Conservation (phyloP, 2,113 vertebrate genomes). For the Apteryx mantelli region DNA sequence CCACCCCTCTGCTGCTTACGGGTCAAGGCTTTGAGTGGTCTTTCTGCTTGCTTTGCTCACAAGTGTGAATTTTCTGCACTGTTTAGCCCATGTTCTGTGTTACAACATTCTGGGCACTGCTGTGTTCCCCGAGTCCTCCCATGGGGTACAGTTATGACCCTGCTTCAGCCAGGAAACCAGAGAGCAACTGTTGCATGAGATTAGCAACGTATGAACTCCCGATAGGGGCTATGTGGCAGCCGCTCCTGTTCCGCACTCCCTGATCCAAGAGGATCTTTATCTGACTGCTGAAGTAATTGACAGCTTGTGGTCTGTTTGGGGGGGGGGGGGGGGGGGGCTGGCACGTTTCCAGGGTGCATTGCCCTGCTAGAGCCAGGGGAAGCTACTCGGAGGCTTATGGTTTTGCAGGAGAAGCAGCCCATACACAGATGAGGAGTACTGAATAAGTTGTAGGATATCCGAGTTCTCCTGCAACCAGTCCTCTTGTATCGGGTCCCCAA, state of each 20-base stretch:
- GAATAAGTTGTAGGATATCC: not conserved
- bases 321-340: not conserved
- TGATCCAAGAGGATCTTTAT: not conserved
- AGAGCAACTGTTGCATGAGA: slow-evolving; percentile 25
- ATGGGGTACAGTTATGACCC: not conserved
- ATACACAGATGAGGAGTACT: accelerated
- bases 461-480: not conserved
- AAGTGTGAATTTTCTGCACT: accelerated
- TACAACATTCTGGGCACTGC: not conserved
- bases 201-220: not conserved
- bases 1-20: not conserved
- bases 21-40: not conserved
- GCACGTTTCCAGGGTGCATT: not conserved
- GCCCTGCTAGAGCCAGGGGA: not conserved
- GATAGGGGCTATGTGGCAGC: not conserved
- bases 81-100: not conserved
- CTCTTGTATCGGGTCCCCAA: not conserved
- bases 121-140: not conserved
- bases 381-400: not conserved
- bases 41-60: not conserved
- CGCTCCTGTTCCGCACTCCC: not conserved
- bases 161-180: slow-evolving; percentile 15
- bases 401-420: not conserved
- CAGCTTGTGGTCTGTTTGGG: not conserved
- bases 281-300: not conserved